phyloP scores from a whole-genome alignment of 92 coral and sea anemone genomes.

The Zoanthus sansibaricus region DNA sequence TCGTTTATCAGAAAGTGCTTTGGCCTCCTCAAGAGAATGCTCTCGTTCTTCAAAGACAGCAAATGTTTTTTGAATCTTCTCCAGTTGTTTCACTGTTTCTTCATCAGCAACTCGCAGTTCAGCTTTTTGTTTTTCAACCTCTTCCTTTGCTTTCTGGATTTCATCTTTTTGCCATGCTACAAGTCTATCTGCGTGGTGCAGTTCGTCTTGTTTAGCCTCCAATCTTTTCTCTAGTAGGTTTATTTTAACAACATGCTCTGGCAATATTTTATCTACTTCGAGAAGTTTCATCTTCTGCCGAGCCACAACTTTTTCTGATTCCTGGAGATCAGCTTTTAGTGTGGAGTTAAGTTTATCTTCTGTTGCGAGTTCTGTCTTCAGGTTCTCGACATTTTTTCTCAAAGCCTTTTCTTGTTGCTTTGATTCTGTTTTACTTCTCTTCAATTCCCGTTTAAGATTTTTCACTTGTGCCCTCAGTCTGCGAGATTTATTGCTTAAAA shows the following conservation, averaged over 20 bases:
- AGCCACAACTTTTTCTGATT: neutral
- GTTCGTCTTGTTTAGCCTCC: neutral
- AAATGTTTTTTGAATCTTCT: neutral
- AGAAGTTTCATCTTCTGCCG: neutral
- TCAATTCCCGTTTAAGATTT: neutral
- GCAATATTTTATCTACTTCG: neutral
- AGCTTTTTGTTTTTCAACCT: neutral
- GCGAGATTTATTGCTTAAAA: neutral
- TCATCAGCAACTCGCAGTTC: conserved; percentile 16
- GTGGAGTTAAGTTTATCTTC: neutral
- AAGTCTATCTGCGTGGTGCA: neutral
- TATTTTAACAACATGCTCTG: neutral
- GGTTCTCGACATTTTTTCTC: neutral
- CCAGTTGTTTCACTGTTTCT: conserved; percentile 32
- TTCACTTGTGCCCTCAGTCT: conserved; percentile 4
- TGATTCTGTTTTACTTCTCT: neutral
- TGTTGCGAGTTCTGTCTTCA: neutral
- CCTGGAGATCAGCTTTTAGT: neutral
- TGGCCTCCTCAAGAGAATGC: neutral
- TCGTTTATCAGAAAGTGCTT: neutral
- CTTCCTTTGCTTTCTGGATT: neutral
- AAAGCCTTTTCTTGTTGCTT: neutral
- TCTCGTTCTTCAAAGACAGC: neutral
- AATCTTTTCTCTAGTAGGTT: neutral
- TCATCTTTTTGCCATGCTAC: neutral